Evolutionary conservation across 2,113 vertebrate genomes (phyloP), one percentile per base, ranked within the genome.

Genomic region (Tychaedon coryphoeus): DNA sequence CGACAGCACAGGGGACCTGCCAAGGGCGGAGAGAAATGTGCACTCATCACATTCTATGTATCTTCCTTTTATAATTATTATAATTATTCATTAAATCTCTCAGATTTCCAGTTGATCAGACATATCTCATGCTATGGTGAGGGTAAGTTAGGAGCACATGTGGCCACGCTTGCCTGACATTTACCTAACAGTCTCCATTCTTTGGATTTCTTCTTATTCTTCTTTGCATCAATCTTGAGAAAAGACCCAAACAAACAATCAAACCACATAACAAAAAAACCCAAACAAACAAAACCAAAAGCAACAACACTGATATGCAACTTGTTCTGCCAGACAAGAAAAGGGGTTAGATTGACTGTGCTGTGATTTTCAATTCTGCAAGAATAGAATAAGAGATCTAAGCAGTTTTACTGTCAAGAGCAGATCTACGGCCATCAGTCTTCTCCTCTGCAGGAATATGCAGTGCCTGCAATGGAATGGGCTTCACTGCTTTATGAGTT

Each of bases 11-110:
- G 3, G 43, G 33, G 50, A 79, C 58, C 14, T 62, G 42, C 51
- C 64, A 77, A 18, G 67, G 31, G 5, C 8, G 20, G 12, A 8
- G 14, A 12, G 8, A 28, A 67, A 76, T 0, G 3, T 0, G 0
- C 22, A 20, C 29, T 69, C 22, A 14, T 57, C 12, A 33, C 54
- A 38, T 69, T 40, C 54, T 50, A 20, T 3, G 0, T 28, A 7
- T 24, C 43, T 76, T 83, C 31, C 33, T 58, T 70, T 28, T 31
- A 54, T 54, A 73, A 85, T 82, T 40, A 31, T 16, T 11, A 25
- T 14, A 53, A 53, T n/a, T 70, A 20, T 36, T 83, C 14, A 28
- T 48, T 54, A 10, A 19, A 26, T 31, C 13, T 20, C 69, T 34
- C 36, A 16, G 16, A 29, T 92, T 75, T 82, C 25, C 31, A 11